Evolutionary conservation across 2,888 invertebrate genomes (phyloP).

Genomic region (Creontiades dilutus): DNA sequence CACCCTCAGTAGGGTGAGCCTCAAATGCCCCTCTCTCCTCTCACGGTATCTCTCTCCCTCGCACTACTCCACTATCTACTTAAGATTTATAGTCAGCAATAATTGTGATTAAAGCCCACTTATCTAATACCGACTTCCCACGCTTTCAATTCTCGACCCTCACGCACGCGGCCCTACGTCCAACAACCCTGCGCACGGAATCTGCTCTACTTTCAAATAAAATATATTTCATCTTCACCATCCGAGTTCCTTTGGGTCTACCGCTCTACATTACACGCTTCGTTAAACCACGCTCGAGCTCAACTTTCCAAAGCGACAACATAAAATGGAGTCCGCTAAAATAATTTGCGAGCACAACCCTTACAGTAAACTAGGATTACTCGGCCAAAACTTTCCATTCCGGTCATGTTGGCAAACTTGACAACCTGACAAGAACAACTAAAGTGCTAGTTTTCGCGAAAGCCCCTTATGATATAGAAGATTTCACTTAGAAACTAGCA

Average conservation of each 20-base stretch:
- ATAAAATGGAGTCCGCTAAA: neutral
- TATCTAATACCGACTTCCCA: slow-evolving; percentile 69
- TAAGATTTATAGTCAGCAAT: slow-evolving; percentile 69
- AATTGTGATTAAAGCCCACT: slow-evolving; percentile 70
- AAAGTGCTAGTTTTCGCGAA: neutral
- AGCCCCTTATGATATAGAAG: neutral
- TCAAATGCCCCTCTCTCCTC: slow-evolving; percentile 5
- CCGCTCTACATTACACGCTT: slow-evolving; percentile 31
- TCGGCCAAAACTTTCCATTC: slow-evolving; percentile 4
- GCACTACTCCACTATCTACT: neutral
- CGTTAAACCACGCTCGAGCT: slow-evolving; percentile 45
- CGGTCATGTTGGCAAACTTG: slow-evolving; percentile 15
- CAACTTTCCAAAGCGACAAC: slow-evolving; percentile 39
- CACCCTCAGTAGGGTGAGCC: slow-evolving; percentile 5
- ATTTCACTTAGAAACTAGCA: neutral
- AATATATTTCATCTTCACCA: slow-evolving; percentile 42
- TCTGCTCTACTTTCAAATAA: slow-evolving; percentile 59
- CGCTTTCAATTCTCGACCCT: slow-evolving; percentile 62
- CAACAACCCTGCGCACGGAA: slow-evolving; percentile 41
- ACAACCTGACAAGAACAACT: neutral
- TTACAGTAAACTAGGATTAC: neutral
- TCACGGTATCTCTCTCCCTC: too few species aligned
- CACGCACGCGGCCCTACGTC: slow-evolving; percentile 55
- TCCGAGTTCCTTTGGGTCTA: neutral
- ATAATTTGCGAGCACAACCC: slow-evolving; percentile 3